phyloP scores from a whole-genome alignment of 2,888 invertebrate species.

The Epicampocera succincta region DNA sequence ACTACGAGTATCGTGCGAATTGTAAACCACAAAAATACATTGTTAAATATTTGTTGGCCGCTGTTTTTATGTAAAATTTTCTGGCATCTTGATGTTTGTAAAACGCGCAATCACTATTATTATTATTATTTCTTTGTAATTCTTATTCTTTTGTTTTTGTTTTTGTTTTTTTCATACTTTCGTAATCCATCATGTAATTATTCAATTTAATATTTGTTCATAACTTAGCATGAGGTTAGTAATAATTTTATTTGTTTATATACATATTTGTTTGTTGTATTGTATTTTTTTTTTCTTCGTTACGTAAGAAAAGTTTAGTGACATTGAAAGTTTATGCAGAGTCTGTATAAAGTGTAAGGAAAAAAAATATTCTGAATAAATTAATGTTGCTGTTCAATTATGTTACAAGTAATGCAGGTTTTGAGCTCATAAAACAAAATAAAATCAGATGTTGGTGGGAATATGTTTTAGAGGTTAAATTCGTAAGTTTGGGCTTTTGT shows the following conservation, averaged over 20 bases:
- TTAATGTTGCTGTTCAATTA: conserved; percentile 1
- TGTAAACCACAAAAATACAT: conserved; percentile 27
- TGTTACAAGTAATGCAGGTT: not conserved
- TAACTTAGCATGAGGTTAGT: conserved; percentile 23
- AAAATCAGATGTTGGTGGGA: conserved; percentile 1
- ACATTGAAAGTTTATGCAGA: conserved; percentile 64
- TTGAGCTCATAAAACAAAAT: not conserved
- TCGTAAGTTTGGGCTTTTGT: no score
- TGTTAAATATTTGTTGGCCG: conserved; percentile 20
- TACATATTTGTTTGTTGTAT: no score
- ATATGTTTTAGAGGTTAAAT: no score
- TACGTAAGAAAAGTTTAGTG: conserved; percentile 44
- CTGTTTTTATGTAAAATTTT: conserved; percentile 19
- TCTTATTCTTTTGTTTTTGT: conserved; percentile 14
- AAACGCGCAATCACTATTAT: conserved; percentile 7
- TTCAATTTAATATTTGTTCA: conserved; percentile 31
- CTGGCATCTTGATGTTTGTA: conserved; percentile 26
- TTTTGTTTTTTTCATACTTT: conserved; percentile 16
- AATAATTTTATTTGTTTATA: conserved; percentile 2
- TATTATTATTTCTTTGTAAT: conserved; percentile 6
- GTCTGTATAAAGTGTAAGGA: conserved; percentile 31
- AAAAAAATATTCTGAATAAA: conserved; percentile 18
- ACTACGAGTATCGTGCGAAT: conserved; percentile 38
- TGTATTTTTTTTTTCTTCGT: not conserved
- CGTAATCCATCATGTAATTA: conserved; percentile 15